phyloP scores from a whole-genome alignment of 2,797 vertebrate genomes.

The Sciurus vulgaris region DNA sequence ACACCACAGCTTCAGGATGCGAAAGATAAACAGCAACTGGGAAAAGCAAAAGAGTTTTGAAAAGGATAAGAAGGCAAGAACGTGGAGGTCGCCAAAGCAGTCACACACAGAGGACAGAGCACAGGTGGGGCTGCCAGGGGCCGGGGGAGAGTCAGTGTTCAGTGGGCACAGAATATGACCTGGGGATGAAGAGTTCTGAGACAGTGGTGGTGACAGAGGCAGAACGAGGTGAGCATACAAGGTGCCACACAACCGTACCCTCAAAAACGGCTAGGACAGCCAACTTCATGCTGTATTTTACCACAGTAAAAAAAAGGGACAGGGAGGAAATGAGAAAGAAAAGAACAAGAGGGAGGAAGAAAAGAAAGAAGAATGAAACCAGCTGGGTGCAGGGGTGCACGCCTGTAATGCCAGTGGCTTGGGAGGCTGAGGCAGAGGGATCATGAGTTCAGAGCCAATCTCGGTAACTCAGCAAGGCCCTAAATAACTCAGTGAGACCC shows the following conservation, averaged over 20 bases:
- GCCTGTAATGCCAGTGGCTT: too few species aligned
- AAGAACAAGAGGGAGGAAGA: not conserved
- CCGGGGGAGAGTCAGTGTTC: fast-evolving
- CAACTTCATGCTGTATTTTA: not conserved
- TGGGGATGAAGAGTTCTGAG: too few species aligned
- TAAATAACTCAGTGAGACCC: too few species aligned
- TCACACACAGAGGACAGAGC: not conserved
- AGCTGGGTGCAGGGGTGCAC: too few species aligned
- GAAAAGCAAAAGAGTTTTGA: not conserved
- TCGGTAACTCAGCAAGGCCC: too few species aligned
- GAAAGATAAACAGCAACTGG: not conserved
- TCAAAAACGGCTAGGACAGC: too few species aligned
- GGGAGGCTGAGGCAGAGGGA: too few species aligned
- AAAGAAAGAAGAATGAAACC: not conserved
- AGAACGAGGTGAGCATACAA: too few species aligned
- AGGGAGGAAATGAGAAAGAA: not conserved
- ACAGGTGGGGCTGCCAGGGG: fast-evolving
- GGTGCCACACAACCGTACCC: not conserved
- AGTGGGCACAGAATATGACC: not conserved
- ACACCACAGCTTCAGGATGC: not conserved
- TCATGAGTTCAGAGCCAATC: too few species aligned
- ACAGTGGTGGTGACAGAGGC: fast-evolving
- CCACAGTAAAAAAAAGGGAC: not conserved
- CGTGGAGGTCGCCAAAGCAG: not conserved
- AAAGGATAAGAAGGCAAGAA: not conserved